These are phyloP conservation scores for Myripristis murdjan DNA, from an alignment of 2,797 vertebrate genomes.

Conservation along the genomic window DNA sequence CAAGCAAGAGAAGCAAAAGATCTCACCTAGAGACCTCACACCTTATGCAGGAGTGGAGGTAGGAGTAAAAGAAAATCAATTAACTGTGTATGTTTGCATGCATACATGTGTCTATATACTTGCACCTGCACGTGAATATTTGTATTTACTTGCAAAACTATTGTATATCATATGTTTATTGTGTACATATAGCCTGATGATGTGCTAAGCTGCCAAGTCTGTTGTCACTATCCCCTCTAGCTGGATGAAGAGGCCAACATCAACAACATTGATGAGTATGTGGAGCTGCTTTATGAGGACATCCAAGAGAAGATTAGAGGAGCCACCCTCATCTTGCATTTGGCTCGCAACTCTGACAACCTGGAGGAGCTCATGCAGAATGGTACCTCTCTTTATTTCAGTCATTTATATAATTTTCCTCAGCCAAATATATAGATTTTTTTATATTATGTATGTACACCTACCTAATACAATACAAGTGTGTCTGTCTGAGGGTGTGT, in stretches of 20 bases:
- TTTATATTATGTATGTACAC: neutral
- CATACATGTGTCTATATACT: conserved; percentile 48
- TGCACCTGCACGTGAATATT: neutral
- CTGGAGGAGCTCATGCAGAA: conserved; percentile 93
- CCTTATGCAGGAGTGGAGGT: conserved; percentile 94
- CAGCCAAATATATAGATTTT: neutral
- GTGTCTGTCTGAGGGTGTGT: too few relatives aligned
- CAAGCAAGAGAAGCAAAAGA: conserved; percentile 88
- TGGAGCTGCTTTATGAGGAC: conserved; percentile 95
- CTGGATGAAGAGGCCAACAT: conserved; percentile 92
- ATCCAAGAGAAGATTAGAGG: conserved; percentile 94
- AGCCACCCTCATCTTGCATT: conserved; percentile 92
- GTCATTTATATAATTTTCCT: neutral
- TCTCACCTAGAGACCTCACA: conserved; percentile 89
- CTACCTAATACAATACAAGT: too few relatives aligned
- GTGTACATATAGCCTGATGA: neutral
- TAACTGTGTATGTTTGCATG: conserved; percentile 32
- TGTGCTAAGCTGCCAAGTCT: too few relatives aligned
- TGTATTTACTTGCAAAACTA: too few relatives aligned
- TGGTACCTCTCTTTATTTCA: conserved; percentile 75
- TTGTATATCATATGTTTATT: neutral
- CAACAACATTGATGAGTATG: conserved; percentile 92
- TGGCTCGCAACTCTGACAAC: conserved; percentile 94
- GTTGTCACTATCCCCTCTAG: conserved; percentile 38
- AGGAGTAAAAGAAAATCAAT: conserved; percentile 25